Base-by-base conservation (phyloP, 2,113 vertebrate genomes). In the Psittacula cyanocephala region DNA sequence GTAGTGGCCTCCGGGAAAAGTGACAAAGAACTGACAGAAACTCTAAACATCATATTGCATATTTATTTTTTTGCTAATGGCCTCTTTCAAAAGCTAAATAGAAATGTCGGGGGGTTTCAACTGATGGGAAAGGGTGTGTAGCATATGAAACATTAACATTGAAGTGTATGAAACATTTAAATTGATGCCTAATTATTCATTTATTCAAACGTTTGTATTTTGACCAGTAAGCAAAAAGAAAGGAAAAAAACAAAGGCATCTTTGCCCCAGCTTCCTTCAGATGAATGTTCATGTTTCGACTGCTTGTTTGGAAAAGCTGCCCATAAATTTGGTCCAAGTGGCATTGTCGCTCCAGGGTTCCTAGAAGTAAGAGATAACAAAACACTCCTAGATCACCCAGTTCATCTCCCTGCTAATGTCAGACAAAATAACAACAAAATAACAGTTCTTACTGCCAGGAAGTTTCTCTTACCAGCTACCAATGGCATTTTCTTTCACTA, bases 331-430 rank as follows among this genome's bases (percentile, higher is more conserved):
- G 4, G 67, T 85, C 92, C 77, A 88, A 96, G 88, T 91, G 86
- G 80, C 93, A 89, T 95, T 96, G 95, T 92, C 95, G 95, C 91
- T 95, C 79, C 89, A 71, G 88, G 70, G 78, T 96, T 96, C 96
- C 95, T 96, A 95, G 96, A 97, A 97, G 94, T 96, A 96, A 96
- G 96, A 96, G 96, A 96, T 96, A 96, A 84, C 90, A 97, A 95
- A 95, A 91, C 86, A 94, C 86, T 92, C 88, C 49, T 93, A 95
- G 93, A 93, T 96, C 83, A 94, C 74, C 69, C 82, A 55, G 88
- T 95, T 93, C 95, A 96, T 95, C 95, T 93, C 86, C 16, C 44
- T 96, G 93, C 80, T 95, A 93, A 91, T 93, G 92, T 92, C 92
- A 96, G 95, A 96, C 92, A 95, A 95, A 97, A 96, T 88, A 95